Evolutionary conservation across 2,113 vertebrate genomes (phyloP).

Genomic region (Geococcyx californianus): DNA sequence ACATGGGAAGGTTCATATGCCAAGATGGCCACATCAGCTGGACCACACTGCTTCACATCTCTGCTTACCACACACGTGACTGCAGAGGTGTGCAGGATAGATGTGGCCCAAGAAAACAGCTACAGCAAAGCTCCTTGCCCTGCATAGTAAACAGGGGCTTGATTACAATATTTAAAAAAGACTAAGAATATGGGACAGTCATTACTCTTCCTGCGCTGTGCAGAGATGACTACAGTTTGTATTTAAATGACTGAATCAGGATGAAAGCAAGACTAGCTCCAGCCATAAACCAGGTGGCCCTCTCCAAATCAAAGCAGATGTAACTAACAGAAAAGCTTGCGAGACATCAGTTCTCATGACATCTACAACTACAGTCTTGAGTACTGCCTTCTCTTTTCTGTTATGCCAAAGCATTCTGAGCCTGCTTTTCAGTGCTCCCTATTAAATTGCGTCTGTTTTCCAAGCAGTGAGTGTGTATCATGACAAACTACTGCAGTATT

Average conservation of each 20-base stretch:
- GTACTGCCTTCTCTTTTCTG: neutral
- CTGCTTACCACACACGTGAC: rapidly evolving
- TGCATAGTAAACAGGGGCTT: neutral
- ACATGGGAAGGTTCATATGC: rapidly evolving
- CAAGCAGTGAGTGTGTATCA: neutral
- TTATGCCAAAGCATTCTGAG: neutral
- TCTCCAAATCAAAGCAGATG: slow-evolving; percentile 39
- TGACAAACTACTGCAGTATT: neutral
- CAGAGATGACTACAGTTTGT: neutral
- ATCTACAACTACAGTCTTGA: slow-evolving; percentile 4
- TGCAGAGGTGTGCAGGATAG: neutral
- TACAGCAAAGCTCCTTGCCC: neutral
- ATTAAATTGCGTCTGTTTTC: neutral
- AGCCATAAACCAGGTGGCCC: slow-evolving; percentile 26
- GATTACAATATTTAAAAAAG: neutral
- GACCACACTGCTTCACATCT: neutral
- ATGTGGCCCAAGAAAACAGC: neutral
- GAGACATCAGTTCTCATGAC: neutral
- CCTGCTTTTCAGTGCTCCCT: neutral
- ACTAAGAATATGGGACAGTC: neutral
- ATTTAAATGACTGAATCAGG: neutral
- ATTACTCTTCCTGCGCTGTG: neutral
- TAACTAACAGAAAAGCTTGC: slow-evolving; percentile 14
- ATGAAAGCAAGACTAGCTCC: slow-evolving; percentile 45
- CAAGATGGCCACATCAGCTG: neutral